Conservation (phyloP, 2,113 vertebrate species). For the Trachemys scripta region DNA sequence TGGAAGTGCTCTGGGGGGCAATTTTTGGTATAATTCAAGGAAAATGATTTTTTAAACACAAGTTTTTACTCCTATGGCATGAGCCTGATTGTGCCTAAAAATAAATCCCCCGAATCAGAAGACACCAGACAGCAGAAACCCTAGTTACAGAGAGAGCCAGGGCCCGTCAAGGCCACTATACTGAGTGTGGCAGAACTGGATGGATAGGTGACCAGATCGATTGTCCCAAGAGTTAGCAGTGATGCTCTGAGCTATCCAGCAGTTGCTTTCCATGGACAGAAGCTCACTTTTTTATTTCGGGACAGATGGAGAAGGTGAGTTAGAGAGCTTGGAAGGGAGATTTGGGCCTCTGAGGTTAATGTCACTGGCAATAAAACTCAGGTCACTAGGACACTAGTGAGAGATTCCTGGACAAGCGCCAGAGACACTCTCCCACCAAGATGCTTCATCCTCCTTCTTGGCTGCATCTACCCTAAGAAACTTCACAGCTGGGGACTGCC, state of each 20-base stretch:
- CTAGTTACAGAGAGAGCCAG: neutral
- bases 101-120: neutral
- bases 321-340: neutral
- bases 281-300: neutral
- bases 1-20: neutral
- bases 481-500: neutral
- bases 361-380: neutral
- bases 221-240: no score
- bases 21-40: neutral
- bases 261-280: neutral
- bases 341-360: neutral
- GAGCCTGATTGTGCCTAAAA: neutral
- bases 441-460: neutral
- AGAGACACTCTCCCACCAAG: neutral
- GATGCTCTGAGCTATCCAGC: neutral
- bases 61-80: slow-evolving; percentile 4
- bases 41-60: slow-evolving; percentile 9
- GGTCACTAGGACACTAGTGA: neutral
- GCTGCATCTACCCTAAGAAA: neutral
- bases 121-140: neutral
- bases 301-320: neutral
- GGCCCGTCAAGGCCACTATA: neutral
- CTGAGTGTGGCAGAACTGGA: neutral
- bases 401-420: neutral
- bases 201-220: no score